Evolutionary conservation across 2,888 invertebrate genomes (phyloP).

Genomic region (Apodemia hepburni): DNA sequence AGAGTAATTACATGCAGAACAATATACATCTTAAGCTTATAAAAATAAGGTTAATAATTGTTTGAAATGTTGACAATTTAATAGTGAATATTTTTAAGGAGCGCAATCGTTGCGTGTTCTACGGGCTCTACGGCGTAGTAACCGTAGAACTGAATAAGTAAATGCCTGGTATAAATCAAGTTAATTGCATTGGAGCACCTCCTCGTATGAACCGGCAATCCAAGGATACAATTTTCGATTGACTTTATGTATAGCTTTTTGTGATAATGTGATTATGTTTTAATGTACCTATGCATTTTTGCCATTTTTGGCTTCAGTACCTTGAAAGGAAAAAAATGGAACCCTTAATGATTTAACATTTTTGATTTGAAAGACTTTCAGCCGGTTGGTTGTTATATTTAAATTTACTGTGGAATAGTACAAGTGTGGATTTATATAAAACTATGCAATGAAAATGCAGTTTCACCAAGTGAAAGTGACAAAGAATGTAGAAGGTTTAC

Average conservation of each 20-base stretch:
- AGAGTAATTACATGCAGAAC: neutral
- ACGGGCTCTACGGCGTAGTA: constrained; percentile 38
- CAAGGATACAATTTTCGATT: constrained; percentile 59
- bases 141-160: constrained; percentile 76
- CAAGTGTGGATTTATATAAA: no score
- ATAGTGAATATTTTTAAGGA: constrained; percentile 41
- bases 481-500: no score
- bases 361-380: no score
- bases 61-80: constrained; percentile 31
- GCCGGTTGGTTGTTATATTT: no score
- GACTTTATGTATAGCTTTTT: constrained; percentile 43
- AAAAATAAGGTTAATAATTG: constrained; percentile 25
- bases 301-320: no score
- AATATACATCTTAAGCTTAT: constrained; percentile 16
- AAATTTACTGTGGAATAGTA: no score
- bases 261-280: neutral
- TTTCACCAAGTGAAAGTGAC: no score
- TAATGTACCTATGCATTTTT: neutral
- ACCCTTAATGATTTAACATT: no score
- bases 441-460: no score
- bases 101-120: constrained; percentile 54
- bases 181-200: constrained; percentile 76
- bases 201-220: constrained; percentile 65
- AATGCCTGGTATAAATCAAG: constrained; percentile 77
- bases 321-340: no score